A percentile compares a stretch with the other conserved stretches of the same genome.
Evolutionary conservation across 1,140 invertebrate genomes (phyloP).

Genomic region (Ips typographus): DNA sequence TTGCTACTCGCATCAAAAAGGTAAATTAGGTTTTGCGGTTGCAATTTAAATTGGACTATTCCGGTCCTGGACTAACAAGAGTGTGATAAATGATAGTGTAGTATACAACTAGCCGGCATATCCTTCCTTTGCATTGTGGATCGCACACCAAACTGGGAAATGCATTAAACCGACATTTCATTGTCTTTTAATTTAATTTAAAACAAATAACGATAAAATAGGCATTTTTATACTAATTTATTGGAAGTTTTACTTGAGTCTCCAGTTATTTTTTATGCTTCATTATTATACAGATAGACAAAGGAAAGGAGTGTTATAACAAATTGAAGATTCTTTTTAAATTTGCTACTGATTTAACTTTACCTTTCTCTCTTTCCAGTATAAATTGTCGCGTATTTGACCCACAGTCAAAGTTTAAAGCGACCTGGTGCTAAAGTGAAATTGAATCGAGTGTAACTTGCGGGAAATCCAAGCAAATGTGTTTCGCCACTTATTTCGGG

Average conservation of each 20-base stretch:
- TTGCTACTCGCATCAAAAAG: too few relatives aligned
- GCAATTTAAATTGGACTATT: too few relatives aligned
- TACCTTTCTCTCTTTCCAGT: background rate
- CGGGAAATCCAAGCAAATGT: conserved; percentile 2
- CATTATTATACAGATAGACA: too few relatives aligned
- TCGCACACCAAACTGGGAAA: background rate
- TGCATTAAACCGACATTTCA: background rate
- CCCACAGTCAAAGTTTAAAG: background rate
- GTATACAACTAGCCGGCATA: background rate
- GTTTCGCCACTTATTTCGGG: conserved; percentile 1
- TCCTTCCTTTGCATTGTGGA: conserved; percentile 5
- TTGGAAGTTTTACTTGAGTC: too few relatives aligned
- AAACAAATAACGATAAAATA: too few relatives aligned
- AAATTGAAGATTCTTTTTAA: background rate
- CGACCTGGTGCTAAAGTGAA: background rate
- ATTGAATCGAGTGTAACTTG: conserved; percentile 2
- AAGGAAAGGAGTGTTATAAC: background rate
- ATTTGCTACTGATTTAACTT: background rate
- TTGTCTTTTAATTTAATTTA: too few relatives aligned
- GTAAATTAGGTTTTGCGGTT: too few relatives aligned
- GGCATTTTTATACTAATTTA: too few relatives aligned
- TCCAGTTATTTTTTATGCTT: too few relatives aligned
- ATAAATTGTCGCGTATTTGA: background rate
- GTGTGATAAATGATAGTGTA: too few relatives aligned
- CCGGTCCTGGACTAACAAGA: too few relatives aligned